Conservation (phyloP, 53 echinoderm and acorn worm genomes). For the Holothuria scabra region DNA sequence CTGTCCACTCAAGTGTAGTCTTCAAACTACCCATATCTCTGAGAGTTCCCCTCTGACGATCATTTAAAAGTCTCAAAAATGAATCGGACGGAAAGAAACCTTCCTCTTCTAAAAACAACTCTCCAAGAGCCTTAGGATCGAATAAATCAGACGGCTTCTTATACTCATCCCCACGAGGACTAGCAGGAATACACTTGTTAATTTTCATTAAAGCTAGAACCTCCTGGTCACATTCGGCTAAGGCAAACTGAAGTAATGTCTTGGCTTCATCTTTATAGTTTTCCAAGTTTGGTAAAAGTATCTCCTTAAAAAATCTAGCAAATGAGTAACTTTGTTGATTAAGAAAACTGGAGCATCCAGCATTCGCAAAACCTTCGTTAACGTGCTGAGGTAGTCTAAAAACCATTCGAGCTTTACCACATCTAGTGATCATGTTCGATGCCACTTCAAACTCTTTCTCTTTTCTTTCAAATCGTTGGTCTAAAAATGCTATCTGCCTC, state of each 20-base stretch:
- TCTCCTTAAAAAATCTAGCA: constrained; percentile 42
- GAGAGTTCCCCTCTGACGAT: constrained; percentile 39
- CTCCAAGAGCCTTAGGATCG: constrained; percentile 25
- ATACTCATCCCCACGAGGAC: background rate
- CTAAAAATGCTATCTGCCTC: constrained; percentile 28
- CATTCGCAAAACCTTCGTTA: constrained; percentile 21
- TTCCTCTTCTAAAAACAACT: constrained; percentile 32
- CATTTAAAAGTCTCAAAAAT: constrained; percentile 5
- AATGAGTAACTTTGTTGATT: constrained; percentile 33
- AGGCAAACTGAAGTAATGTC: constrained; percentile 35
- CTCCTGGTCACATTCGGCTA: background rate
- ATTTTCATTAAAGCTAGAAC: constrained; percentile 17
- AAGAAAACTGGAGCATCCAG: background rate
- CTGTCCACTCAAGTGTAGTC: constrained; percentile 6
- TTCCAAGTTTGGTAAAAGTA: constrained; percentile 36
- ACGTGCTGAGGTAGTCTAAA: constrained; percentile 20
- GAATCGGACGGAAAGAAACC: constrained; percentile 18
- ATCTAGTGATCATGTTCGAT: too few species aligned
- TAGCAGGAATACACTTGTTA: constrained; percentile 53
- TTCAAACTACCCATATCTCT: constrained; percentile 35
- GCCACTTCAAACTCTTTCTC: constrained; percentile 9
- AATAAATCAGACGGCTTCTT: constrained; percentile 45
- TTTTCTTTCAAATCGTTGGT: constrained; percentile 29
- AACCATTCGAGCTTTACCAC: background rate
- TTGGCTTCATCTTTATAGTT: background rate